Conservation (phyloP, 1,140 invertebrate genomes). For the Panagrolaimus sp. region DNA sequence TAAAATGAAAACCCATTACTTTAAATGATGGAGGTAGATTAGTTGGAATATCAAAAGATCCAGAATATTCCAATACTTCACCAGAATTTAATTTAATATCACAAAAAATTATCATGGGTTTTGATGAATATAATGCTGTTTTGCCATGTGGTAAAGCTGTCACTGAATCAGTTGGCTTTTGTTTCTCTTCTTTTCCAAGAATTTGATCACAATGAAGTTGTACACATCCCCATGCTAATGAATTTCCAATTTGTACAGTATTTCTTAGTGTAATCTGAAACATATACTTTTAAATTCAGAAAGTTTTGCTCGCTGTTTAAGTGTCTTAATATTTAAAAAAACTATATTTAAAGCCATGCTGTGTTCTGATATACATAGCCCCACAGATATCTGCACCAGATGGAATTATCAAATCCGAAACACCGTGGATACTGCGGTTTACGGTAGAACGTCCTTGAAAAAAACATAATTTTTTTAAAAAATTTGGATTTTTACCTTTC, state of each 20-base stretch:
- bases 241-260: constrained; percentile 17
- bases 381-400: too few species aligned
- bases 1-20: constrained; percentile 22
- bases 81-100: constrained; percentile 38
- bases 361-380: too few species aligned
- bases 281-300: too few species aligned
- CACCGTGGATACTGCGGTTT: too few species aligned
- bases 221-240: constrained; percentile 54
- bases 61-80: constrained; percentile 23
- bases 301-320: too few species aligned
- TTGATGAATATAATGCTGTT: constrained; percentile 51
- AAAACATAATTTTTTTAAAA: too few species aligned
- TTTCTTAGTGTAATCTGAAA: constrained; percentile 22
- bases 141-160: constrained; percentile 41
- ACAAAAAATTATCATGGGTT: constrained; percentile 50
- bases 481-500: too few species aligned
- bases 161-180: constrained; percentile 18
- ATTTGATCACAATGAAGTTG: constrained; percentile 52
- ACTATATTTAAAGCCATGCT: too few species aligned
- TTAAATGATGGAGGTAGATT: constrained; percentile 39
- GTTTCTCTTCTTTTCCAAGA: constrained; percentile 16
- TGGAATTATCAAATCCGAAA: too few species aligned
- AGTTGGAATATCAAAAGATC: constrained; percentile 24
- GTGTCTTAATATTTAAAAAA: too few species aligned
- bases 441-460: too few species aligned